These are phyloP conservation scores for Oreochromis grahami DNA, from an alignment of 2,797 vertebrate genomes.

Conservation along the genomic window DNA sequence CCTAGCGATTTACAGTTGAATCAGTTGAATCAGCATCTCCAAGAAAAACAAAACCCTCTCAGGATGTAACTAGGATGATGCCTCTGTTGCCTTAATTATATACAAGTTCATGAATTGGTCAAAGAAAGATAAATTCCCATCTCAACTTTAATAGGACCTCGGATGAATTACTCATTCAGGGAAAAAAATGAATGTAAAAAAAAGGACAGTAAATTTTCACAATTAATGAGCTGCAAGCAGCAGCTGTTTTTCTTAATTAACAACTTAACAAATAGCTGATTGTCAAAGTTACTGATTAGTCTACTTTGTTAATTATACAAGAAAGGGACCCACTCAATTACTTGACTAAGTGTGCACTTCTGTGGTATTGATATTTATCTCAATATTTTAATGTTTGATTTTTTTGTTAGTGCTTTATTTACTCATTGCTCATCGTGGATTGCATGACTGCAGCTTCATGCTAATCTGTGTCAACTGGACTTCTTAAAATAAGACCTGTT, in stretches of 20 bases:
- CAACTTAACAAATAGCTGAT: neutral
- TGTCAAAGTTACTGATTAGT: neutral
- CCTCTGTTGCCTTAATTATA: neutral
- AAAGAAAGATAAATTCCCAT: neutral
- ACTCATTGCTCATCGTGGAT: neutral
- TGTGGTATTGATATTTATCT: neutral
- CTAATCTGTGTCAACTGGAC: neutral
- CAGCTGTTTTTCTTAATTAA: neutral
- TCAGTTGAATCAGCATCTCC: neutral
- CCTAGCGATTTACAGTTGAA: neutral
- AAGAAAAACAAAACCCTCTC: neutral
- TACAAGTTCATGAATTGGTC: neutral
- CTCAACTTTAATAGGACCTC: neutral
- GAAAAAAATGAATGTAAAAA: neutral
- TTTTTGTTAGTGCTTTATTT: neutral
- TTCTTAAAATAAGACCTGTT: constrained; percentile 1
- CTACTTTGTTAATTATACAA: neutral
- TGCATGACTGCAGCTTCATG: neutral
- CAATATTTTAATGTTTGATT: neutral
- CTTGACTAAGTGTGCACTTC: neutral
- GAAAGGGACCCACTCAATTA: neutral
- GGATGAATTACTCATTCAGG: neutral
- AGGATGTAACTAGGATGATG: neutral
- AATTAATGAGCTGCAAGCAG: neutral
- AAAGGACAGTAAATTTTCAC: neutral